Percentiles rank a stretch among this genome's conserved stretches.
These are phyloP conservation scores for Mellivora capensis DNA, from an alignment of 2,113 vertebrate genomes.

Conservation along the genomic window DNA sequence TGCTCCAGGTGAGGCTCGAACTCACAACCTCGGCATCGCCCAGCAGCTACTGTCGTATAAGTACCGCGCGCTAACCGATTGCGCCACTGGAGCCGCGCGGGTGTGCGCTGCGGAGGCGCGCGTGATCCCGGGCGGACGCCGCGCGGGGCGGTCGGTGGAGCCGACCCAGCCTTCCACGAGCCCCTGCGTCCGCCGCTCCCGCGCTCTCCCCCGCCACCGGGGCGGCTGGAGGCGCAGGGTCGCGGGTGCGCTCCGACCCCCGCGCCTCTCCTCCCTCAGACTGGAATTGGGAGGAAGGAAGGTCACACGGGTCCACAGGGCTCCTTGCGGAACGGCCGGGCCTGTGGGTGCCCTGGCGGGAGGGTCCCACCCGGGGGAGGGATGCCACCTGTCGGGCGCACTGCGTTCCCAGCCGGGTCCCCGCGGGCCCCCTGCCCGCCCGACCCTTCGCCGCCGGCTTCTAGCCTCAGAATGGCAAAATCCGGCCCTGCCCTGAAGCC, in stretches of 20 bases:
- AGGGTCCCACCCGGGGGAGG: not conserved
- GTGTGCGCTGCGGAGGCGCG: fast-evolving
- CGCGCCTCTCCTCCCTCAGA: too few relatives aligned
- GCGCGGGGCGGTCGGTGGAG: too few relatives aligned
- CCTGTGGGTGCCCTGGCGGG: too few relatives aligned
- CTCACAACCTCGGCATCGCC: conserved; percentile 92
- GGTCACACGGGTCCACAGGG: too few relatives aligned
- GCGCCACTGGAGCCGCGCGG: conserved; percentile 26
- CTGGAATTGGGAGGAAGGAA: too few relatives aligned
- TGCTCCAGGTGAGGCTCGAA: conserved; percentile 92
- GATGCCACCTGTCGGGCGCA: not conserved
- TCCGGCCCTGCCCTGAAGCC: not conserved
- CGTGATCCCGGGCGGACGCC: too few relatives aligned
- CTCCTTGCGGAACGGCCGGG: too few relatives aligned
- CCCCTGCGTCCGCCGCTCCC: too few relatives aligned
- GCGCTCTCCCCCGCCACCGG: too few relatives aligned
- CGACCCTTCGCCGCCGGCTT: not conserved
- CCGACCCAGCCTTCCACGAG: too few relatives aligned
- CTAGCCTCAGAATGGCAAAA: not conserved
- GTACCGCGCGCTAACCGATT: conserved; percentile 66
- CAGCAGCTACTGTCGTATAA: conserved; percentile 60
- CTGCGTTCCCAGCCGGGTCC: not conserved
- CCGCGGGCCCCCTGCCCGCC: not conserved
- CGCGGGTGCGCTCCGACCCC: too few relatives aligned
- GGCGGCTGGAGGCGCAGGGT: too few relatives aligned